Conservation (phyloP, 2,797 vertebrate species). For the Myoxocephalus aenaeus region DNA sequence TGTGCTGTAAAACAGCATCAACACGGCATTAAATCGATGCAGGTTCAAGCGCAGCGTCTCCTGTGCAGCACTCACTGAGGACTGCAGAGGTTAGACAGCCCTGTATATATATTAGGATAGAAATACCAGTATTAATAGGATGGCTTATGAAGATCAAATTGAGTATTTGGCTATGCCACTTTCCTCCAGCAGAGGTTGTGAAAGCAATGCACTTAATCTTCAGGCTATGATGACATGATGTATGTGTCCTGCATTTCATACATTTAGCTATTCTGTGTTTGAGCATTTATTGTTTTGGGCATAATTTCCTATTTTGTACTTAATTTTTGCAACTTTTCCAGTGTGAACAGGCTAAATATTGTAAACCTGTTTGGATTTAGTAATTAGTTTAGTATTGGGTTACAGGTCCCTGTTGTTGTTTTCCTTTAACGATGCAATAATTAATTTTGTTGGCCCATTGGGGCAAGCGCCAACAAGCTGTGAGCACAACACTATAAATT, state of each 20-base stretch:
- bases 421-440: neutral
- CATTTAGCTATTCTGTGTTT: neutral
- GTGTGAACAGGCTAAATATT: neutral
- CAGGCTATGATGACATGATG: slow-evolving; percentile 15
- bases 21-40: slow-evolving; percentile 36
- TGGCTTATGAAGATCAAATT: neutral
- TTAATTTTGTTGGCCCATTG: neutral
- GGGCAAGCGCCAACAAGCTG: neutral
- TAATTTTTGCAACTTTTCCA: neutral
- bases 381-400: slow-evolving; percentile 7
- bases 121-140: neutral
- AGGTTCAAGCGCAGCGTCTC: slow-evolving; percentile 23
- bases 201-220: slow-evolving; percentile 15
- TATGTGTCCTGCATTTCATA: neutral
- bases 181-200: slow-evolving; percentile 72
- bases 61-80: neutral
- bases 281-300: neutral
- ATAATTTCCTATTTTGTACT: neutral
- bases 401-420: neutral
- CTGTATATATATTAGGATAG: neutral
- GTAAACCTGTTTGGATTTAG: neutral
- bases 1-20: slow-evolving; percentile 52
- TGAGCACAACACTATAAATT: neutral
- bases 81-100: neutral
- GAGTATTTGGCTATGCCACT: neutral